These are phyloP conservation scores for Sceloporus tristichus DNA, from an alignment of 2,113 vertebrate species.

Conservation along the genomic window DNA sequence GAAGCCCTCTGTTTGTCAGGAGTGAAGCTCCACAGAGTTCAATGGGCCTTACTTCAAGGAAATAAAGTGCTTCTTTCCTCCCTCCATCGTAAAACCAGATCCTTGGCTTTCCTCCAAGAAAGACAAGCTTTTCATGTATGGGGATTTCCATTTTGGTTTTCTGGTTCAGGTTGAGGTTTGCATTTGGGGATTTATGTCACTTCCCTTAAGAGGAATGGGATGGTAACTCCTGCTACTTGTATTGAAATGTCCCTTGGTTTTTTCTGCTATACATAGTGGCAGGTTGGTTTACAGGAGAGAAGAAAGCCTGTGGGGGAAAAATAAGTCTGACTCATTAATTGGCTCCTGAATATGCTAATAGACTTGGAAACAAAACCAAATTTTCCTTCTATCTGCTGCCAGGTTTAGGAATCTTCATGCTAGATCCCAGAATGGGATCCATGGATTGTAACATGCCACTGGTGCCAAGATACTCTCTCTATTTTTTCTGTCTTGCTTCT, in stretches of 20 bases:
- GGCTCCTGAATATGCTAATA: conserved; percentile 25
- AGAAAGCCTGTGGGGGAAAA: background rate
- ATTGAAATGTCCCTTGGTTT: background rate
- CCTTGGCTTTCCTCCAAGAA: background rate
- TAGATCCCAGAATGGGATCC: conserved; percentile 63
- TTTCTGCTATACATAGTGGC: background rate
- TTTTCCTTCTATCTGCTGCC: conserved; percentile 25
- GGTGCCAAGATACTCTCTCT: too few relatives aligned
- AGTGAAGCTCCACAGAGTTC: background rate
- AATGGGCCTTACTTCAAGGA: background rate
- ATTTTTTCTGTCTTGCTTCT: too few relatives aligned
- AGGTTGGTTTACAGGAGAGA: background rate
- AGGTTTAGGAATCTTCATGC: conserved; percentile 52
- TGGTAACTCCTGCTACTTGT: background rate
- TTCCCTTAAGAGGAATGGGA: background rate
- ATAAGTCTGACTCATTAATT: conserved; percentile 20
- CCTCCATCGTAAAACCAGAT: background rate
- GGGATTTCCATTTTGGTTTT: background rate
- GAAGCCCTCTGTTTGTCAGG: background rate
- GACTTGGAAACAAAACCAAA: conserved; percentile 29
- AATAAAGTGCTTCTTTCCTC: background rate
- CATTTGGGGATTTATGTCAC: background rate
- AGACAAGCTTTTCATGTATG: background rate
- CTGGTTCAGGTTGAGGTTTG: background rate
- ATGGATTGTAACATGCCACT: conserved; percentile 25